Percentiles rank a stretch among this genome's conserved stretches.
Conservation (phyloP, 1,140 invertebrate species). For the Polyergus mexicanus region DNA sequence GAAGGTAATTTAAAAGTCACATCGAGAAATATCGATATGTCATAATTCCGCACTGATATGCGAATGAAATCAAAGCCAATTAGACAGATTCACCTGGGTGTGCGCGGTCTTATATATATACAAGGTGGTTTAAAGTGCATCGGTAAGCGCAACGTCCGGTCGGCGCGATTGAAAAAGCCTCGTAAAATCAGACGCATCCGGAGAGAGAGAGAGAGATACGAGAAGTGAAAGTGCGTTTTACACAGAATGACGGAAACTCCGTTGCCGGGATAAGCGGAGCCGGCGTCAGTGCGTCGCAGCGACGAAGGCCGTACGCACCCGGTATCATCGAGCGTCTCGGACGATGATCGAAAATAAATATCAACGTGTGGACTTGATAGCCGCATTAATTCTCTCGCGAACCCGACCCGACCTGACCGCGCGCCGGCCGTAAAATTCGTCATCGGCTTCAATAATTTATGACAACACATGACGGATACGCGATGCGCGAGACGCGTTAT, state of each 20-base stretch:
- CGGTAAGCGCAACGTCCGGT: slow-evolving; percentile 41
- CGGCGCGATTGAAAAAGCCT: slow-evolving; percentile 39
- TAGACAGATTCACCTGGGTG: background rate
- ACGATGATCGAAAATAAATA: background rate
- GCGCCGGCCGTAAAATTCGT: background rate
- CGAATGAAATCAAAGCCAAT: slow-evolving; percentile 27
- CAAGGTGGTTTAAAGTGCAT: slow-evolving; percentile 34
- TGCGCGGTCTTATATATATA: slow-evolving; percentile 39
- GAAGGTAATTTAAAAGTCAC: slow-evolving; percentile 4
- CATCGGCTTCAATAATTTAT: slow-evolving; percentile 66
- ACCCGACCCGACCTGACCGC: slow-evolving; percentile 18
- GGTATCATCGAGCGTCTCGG: slow-evolving; percentile 57
- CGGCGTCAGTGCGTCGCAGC: slow-evolving; percentile 55
- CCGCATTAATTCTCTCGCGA: slow-evolving; percentile 18
- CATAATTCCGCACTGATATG: slow-evolving; percentile 1
- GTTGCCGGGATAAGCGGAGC: slow-evolving; percentile 58
- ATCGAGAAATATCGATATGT: background rate
- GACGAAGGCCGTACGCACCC: slow-evolving; percentile 36
- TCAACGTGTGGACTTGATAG: slow-evolving; percentile 27
- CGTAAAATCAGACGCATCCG: slow-evolving; percentile 71
- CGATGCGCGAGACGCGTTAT: slow-evolving; percentile 49
- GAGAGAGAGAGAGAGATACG: slow-evolving; percentile 80
- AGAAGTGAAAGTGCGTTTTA: slow-evolving; percentile 81
- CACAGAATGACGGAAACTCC: slow-evolving; percentile 69
- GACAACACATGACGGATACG: slow-evolving; percentile 11